Evolutionary conservation across 2,113 vertebrate genomes (phyloP).

Genomic region (Tetrao urogallus): DNA sequence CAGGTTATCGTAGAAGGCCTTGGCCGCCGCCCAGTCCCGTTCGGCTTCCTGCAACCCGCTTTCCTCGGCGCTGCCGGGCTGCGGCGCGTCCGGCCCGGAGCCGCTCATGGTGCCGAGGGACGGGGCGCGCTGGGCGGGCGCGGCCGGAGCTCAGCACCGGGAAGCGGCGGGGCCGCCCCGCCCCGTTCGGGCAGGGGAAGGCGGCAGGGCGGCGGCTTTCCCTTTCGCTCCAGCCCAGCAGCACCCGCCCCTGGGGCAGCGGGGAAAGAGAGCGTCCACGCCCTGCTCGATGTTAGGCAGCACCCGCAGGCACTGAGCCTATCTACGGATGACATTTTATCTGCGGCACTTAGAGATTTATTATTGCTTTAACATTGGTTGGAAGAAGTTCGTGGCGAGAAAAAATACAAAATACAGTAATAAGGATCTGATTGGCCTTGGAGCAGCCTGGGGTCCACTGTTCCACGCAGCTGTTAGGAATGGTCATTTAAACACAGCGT

Average conservation of each 20-base stretch:
- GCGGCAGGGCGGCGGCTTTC: not conserved
- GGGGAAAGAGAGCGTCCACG: not conserved
- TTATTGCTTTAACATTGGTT: not conserved
- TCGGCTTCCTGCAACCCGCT: slow-evolving; percentile 26
- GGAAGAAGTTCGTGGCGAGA: not conserved
- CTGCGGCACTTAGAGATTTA: accelerated
- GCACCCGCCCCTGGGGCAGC: not conserved
- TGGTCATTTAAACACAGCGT: not conserved
- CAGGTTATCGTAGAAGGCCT: slow-evolving; percentile 81
- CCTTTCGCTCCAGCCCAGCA: not conserved
- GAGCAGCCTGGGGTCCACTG: not conserved
- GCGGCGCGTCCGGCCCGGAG: not conserved
- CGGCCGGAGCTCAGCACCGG: not conserved
- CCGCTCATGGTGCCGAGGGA: slow-evolving; percentile 13
- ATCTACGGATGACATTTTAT: not conserved
- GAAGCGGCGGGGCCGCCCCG: not conserved
- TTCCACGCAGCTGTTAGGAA: not conserved
- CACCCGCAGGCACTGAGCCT: not conserved
- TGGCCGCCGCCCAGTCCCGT: slow-evolving; percentile 82
- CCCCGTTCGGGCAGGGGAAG: not conserved
- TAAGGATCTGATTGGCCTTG: not conserved
- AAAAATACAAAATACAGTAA: not conserved
- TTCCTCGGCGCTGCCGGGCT: not conserved
- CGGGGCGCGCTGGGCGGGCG: not conserved
- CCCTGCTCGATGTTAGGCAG: accelerated